Evolutionary conservation across 2,888 invertebrate species (phyloP).

Genomic region (Loripinus fragilis): DNA sequence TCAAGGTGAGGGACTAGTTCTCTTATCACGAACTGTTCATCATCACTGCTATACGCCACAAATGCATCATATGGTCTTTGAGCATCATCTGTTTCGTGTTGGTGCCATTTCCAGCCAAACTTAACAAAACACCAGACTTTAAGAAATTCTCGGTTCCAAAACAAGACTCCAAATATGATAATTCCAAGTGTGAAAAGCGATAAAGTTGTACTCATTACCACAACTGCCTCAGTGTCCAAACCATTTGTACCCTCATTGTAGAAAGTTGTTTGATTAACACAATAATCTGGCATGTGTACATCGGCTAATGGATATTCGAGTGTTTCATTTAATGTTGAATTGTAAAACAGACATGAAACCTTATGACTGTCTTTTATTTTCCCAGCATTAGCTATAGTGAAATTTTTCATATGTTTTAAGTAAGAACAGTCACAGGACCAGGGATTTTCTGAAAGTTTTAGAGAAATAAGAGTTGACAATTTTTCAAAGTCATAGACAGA

Average conservation of each 20-base stretch:
- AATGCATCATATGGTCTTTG: constrained; percentile 90
- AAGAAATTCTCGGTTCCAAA: constrained; percentile 35
- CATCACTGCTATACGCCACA: constrained; percentile 91
- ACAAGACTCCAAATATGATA: constrained; percentile 31
- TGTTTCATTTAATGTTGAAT: background rate
- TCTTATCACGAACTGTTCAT: constrained; percentile 93
- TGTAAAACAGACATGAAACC: constrained; percentile 12
- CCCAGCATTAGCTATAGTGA: constrained; percentile 1
- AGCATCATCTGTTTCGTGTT: constrained; percentile 27
- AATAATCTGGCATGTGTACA: constrained; percentile 18
- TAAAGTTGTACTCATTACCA: constrained; percentile 18
- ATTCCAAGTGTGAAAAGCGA: constrained; percentile 50
- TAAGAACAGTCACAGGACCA: constrained; percentile 61
- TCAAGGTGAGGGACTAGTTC: constrained; percentile 93
- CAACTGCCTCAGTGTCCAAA: constrained; percentile 6
- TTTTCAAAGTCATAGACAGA: constrained; percentile 40
- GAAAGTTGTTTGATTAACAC: constrained; percentile 20
- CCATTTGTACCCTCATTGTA: too few relatives aligned
- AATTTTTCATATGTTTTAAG: constrained; percentile 17
- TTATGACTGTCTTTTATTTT: constrained; percentile 20
- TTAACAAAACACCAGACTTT: constrained; percentile 37
- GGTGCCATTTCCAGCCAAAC: constrained; percentile 23
- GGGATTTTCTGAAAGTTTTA: constrained; percentile 57
- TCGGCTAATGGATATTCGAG: background rate
- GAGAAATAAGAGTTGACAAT: constrained; percentile 41